A percentile compares a stretch with the other conserved stretches of the same genome.
These are phyloP conservation scores for Austrofundulus limnaeus DNA, from an alignment of 2,113 vertebrate genomes.

Conservation along the genomic window DNA sequence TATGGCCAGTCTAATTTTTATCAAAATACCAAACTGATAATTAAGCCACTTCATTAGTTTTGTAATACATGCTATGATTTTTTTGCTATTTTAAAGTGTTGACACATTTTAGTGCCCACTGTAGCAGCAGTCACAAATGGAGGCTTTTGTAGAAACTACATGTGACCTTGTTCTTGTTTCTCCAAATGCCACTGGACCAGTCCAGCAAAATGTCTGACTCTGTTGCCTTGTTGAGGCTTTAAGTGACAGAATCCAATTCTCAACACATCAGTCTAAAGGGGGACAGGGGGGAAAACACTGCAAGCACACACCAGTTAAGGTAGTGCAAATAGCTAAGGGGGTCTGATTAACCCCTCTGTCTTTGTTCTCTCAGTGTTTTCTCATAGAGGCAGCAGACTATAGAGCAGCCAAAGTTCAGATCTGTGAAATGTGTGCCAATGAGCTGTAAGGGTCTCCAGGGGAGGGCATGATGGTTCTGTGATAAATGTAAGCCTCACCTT, in stretches of 20 bases:
- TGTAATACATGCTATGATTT: no score
- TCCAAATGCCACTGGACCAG: conserved; percentile 36
- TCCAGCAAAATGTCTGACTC: conserved; percentile 33
- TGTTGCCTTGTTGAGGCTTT: conserved; percentile 38
- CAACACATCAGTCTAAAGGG: conserved; percentile 64
- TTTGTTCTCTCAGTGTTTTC: conserved; percentile 23
- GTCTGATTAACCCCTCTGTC: conserved; percentile 15
- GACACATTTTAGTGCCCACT: conserved; percentile 22
- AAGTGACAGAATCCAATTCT: conserved; percentile 70
- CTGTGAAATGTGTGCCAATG: conserved; percentile 52
- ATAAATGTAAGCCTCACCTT: conserved; percentile 8
- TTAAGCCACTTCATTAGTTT: no score
- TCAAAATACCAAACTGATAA: no score
- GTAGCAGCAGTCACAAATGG: conserved; percentile 20
- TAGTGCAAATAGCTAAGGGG: conserved; percentile 45
- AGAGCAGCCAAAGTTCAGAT: conserved; percentile 36
- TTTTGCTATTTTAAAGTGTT: background rate
- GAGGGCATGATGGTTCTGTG: conserved; percentile 13
- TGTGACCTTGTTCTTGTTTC: conserved; percentile 60
- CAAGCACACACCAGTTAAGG: conserved; percentile 11
- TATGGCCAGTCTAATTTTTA: no score
- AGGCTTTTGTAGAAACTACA: conserved; percentile 24
- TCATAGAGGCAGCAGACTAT: conserved; percentile 25
- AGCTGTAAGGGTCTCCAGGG: conserved; percentile 30
- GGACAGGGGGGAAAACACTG: conserved; percentile 37